Evolutionary conservation across 2,888 invertebrate species (phyloP), one percentile per base, ranked within the genome.

Genomic region (Leptopilina myrica): DNA sequence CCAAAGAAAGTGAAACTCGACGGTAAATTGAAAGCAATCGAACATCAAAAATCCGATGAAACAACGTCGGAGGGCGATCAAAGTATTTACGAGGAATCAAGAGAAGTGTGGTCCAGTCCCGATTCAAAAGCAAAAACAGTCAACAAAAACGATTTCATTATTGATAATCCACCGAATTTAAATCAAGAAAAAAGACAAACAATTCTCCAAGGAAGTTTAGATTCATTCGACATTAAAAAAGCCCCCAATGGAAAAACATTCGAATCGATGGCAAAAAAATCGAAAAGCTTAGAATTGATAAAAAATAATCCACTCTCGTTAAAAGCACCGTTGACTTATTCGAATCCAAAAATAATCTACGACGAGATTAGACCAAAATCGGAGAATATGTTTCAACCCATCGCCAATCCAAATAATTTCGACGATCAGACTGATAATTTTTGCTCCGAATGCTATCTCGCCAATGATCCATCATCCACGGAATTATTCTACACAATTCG

Each of bases 221-320:
- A 90, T 62, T 89, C 89, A 0, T 87, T 90, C 15, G 88, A 89
- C 67, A 79, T 85, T 11, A 83, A 82, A 9, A 81, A 85, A 6
- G 2, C 49, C 9, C 73, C 84, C 0, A 85, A 82, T n/a, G 56
- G 79, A 14, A 75, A 49, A 49, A 4, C 76, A 33, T 85, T 83
- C 43, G 85, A 86, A 73, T 79, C 86, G n/a, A 87, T 86, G 67
- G 87, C 90, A 2, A 91, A 91, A 67, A 91, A 91, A 78, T 91
- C 91, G 0, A 92, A 91, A 78, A 92, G 91, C 77, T 91, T 88
- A 82, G 91, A 92, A 64, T 90, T 88, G 2, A 88, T 92, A 46
- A 92, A 91, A 69, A 82, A 85, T 49, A 85, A 86, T 62, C 77
- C 79, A 15, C 83, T 64, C 0, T 56, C 73, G 0, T 56, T 56